Base-by-base conservation (phyloP, 2,888 invertebrate genomes). In the Stenolophus ochropezus region DNA sequence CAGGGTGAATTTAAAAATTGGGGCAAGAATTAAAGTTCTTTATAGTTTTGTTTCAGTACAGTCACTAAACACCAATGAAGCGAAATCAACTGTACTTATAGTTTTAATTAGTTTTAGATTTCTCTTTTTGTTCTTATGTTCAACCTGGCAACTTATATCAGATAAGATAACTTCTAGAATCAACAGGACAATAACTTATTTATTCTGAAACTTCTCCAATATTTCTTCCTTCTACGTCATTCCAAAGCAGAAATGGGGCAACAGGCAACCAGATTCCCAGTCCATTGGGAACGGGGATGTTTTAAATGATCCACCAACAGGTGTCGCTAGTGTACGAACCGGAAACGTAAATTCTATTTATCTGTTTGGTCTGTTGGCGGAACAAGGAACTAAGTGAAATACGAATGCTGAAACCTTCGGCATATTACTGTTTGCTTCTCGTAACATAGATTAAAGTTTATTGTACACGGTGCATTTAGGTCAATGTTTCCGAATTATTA, bases 351-450 rank as follows among this genome's bases (percentile, higher is more conserved):
- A 56, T 56, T 56, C 56, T 21, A 11, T 56, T 56, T 8, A 8
- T 42, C 33, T 42, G 11, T 42, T 53, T 53, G 53, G 18, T 56
- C 56, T 56, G 21, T 21, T 56, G 56, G 20, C 5, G 20, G 3
- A 56, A 16, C 56, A 20, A 56, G 56, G 11, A 56, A 56, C 20
- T n/a, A 14, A 49, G 21, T 56, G 56, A 56, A 56, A 56, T 56
- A 56, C 20, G 21, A 56, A 56, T 20, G 56, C 56, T 20, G 56
- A 56, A 21, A 56, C 20, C 8, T 21, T 56, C 20, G 56, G 6
- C 6, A 3, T 42, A 42, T 42, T 42, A 11, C 21, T 56, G 8
- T 56, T 56, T 56, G 16, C 16, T 53, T 53, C 20, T 21, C 56
- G 1, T 11, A 56, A 42, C 18, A 18, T 20, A 56, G 20, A 56